A percentile compares a stretch with the other conserved stretches of the same genome.
These are phyloP conservation scores for Murina feae DNA, from an alignment of 2,113 vertebrate species.

Conservation along the genomic window DNA sequence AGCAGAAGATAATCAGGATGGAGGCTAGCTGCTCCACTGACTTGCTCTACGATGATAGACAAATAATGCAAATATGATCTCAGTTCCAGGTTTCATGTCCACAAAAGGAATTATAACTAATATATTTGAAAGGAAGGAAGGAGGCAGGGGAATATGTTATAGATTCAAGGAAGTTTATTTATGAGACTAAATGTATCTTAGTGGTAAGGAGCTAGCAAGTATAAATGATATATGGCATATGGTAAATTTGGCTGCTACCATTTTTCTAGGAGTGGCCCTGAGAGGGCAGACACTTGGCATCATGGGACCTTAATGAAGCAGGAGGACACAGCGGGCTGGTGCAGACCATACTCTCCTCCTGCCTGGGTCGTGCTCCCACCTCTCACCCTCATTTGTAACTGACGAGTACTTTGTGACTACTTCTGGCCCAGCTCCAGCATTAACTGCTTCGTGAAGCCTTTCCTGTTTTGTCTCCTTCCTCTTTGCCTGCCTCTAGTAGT, in stretches of 20 bases:
- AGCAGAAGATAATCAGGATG: not conserved
- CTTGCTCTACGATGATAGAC: not conserved
- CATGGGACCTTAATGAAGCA: not conserved
- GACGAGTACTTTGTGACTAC: accelerated
- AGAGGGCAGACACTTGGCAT: not conserved
- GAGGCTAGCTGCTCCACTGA: not conserved
- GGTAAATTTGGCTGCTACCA: not conserved
- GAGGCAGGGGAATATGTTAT: no score
- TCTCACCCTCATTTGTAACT: not conserved
- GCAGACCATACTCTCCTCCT: not conserved
- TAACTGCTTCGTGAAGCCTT: not conserved
- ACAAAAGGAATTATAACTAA: not conserved
- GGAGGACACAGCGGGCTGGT: not conserved
- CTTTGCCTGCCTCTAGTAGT: not conserved
- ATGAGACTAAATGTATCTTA: not conserved
- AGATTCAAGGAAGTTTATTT: no score
- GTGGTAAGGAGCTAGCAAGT: not conserved
- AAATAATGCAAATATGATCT: not conserved
- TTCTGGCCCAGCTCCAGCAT: not conserved
- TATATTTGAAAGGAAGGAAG: no score
- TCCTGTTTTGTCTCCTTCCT: not conserved
- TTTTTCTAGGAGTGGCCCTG: not conserved
- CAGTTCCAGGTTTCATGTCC: not conserved
- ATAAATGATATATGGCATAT: not conserved
- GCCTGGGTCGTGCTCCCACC: no score